Evolutionary conservation across 2,888 invertebrate species (phyloP).

Genomic region (Cantharis flavilabris): DNA sequence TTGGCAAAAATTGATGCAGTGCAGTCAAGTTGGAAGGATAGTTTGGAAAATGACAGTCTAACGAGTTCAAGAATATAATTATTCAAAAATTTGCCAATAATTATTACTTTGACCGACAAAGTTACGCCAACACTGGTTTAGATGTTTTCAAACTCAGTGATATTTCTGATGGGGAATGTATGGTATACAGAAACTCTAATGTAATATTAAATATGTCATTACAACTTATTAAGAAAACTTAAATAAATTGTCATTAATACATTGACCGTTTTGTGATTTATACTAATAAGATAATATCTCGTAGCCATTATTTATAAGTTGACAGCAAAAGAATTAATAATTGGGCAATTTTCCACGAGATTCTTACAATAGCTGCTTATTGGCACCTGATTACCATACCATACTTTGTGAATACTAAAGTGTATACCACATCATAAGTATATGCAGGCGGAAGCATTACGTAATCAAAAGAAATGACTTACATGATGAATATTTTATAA

Average conservation of each 20-base stretch:
- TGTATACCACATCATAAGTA: neutral
- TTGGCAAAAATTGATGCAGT: no score
- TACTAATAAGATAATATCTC: neutral
- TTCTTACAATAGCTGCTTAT: conserved; percentile 9
- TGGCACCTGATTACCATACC: conserved; percentile 14
- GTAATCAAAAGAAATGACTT: conserved; percentile 3
- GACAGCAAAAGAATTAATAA: conserved; percentile 8
- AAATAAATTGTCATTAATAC: neutral
- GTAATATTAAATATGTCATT: neutral
- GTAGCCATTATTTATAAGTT: conserved; percentile 5
- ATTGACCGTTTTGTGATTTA: neutral
- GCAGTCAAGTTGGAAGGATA: no score
- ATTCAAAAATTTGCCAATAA: no score
- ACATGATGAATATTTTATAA: neutral
- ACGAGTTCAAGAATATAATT: no score
- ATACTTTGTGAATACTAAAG: conserved; percentile 14
- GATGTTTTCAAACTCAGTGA: neutral
- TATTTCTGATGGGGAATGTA: neutral
- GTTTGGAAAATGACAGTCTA: no score
- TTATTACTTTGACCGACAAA: no score
- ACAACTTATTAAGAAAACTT: neutral
- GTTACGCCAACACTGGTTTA: no score
- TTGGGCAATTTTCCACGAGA: conserved; percentile 13
- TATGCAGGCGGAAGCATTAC: conserved; percentile 9
- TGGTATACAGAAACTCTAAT: neutral